phyloP scores from a whole-genome alignment of 1,140 invertebrate species.

The Cydia strobilella region DNA sequence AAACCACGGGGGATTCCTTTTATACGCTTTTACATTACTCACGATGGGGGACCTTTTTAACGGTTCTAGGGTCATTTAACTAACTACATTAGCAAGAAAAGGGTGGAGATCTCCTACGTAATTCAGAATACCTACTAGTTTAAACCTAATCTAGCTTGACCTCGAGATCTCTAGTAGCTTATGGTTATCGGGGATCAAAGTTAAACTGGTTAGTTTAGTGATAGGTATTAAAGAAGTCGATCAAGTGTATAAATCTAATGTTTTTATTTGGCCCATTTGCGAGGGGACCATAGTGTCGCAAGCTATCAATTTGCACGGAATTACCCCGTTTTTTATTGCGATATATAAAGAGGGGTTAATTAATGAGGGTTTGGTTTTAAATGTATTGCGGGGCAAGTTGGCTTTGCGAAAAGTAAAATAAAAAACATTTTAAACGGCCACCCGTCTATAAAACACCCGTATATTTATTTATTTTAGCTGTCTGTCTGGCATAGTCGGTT shows the following conservation, averaged over 20 bases:
- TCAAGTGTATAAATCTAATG: constrained; percentile 70
- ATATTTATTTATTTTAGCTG: too few species aligned
- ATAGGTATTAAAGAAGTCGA: constrained; percentile 33
- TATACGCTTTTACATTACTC: constrained; percentile 9
- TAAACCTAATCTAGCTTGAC: neutral
- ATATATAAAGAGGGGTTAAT: constrained; percentile 17
- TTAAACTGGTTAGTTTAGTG: neutral
- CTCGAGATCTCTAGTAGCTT: neutral
- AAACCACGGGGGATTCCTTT: constrained; percentile 29
- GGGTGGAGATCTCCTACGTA: constrained; percentile 50
- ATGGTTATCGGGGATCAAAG: neutral
- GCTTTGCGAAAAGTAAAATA: neutral
- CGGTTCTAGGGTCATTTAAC: constrained; percentile 67
- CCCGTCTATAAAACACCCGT: neutral
- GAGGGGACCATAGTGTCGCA: constrained; percentile 34
- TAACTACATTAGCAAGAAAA: constrained; percentile 61
- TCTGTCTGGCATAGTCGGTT: too few species aligned
- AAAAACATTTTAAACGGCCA: neutral
- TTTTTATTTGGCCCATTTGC: constrained; percentile 64
- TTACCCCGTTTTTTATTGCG: constrained; percentile 25
- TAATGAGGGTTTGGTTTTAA: constrained; percentile 3
- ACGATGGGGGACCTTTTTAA: constrained; percentile 50
- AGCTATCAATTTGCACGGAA: constrained; percentile 23
- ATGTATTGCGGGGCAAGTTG: constrained; percentile 5
- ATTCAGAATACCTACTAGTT: neutral